Conservation (phyloP, 2,888 invertebrate genomes). For the Philonicus albiceps region DNA sequence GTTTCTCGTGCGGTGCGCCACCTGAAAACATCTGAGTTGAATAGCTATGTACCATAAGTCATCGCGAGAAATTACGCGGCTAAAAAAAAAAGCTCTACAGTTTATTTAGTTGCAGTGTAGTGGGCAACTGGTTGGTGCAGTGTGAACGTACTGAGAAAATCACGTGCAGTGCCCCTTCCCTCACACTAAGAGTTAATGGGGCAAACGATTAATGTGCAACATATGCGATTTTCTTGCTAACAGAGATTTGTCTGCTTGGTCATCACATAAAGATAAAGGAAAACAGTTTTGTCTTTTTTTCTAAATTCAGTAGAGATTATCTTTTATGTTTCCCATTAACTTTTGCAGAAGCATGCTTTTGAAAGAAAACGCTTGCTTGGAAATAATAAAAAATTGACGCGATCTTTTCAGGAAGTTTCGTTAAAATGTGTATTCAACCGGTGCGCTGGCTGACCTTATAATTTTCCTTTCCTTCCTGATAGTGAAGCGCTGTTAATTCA, state of each 20-base stretch:
- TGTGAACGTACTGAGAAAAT: background rate
- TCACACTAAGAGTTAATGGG: background rate
- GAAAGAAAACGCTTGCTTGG: background rate
- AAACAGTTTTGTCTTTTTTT: background rate
- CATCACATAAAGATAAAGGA: background rate
- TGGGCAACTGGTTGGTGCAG: background rate
- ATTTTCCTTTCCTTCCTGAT: background rate
- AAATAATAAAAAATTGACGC: background rate
- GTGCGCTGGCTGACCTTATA: background rate
- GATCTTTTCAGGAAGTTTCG: background rate
- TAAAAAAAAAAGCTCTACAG: background rate
- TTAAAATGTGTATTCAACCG: background rate
- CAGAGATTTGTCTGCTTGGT: background rate
- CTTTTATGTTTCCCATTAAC: background rate
- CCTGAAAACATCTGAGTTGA: background rate
- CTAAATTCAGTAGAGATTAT: background rate
- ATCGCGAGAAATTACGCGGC: background rate
- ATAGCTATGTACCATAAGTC: background rate
- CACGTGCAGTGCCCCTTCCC: background rate
- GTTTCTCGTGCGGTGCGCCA: background rate
- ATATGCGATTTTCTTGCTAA: background rate
- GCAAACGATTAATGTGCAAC: background rate
- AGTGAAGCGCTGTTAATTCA: background rate
- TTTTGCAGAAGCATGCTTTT: background rate
- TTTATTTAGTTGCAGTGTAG: background rate